Evolutionary conservation across 2,797 vertebrate species (phyloP).

Genomic region (Anguilla pacifica): DNA sequence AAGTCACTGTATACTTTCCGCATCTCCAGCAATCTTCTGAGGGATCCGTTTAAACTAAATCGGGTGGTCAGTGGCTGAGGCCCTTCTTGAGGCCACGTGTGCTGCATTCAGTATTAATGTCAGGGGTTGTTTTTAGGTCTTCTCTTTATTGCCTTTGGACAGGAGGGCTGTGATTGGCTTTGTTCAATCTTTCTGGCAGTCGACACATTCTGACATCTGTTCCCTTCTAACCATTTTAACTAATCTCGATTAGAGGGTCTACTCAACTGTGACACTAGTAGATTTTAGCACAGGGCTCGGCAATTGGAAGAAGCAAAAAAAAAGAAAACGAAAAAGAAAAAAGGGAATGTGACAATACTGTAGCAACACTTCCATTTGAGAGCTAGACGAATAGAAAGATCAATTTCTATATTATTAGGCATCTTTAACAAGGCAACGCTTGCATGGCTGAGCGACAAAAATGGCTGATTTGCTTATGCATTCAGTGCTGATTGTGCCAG

Average conservation of each 20-base stretch:
- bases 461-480: conserved; percentile 55
- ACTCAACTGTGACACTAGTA: conserved; percentile 43
- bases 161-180: conserved; percentile 90
- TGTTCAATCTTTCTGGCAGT: conserved; percentile 90
- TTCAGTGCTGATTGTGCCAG: conserved; percentile 55
- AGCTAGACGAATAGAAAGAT: conserved; percentile 24
- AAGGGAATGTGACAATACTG: not conserved
- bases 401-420: conserved; percentile 30
- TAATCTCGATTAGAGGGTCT: conserved; percentile 89
- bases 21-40: conserved; percentile 63
- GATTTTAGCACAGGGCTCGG: conserved; percentile 29
- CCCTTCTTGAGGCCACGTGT: conserved; percentile 46
- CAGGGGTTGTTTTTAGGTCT: conserved; percentile 77
- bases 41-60: conserved; percentile 60
- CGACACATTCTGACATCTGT: conserved; percentile 91
- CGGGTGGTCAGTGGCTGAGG: conserved; percentile 10
- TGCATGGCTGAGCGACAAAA: conserved; percentile 38
- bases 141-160: conserved; percentile 79
- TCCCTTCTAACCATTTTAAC: conserved; percentile 93
- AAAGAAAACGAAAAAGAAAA: not conserved
- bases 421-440: conserved; percentile 31
- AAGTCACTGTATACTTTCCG: conserved; percentile 61
- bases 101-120: conserved; percentile 74
- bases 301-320: not conserved
- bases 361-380: conserved; percentile 30